Percentiles rank a stretch among this genome's conserved stretches.
phyloP scores from a whole-genome alignment of 2,797 vertebrate genomes.

The Pyrocephalus nanus region DNA sequence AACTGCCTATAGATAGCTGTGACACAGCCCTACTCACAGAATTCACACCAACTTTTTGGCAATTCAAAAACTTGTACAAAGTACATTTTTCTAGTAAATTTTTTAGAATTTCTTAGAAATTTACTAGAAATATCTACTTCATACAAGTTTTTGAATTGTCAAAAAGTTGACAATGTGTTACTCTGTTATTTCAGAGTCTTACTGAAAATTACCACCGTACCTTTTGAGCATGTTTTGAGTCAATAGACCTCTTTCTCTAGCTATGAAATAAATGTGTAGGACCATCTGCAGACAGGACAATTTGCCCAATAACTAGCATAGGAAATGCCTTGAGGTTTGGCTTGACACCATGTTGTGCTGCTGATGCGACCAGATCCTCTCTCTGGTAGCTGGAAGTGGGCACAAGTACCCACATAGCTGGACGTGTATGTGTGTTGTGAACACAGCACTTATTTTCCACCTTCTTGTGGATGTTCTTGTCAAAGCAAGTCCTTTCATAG shows the following conservation, averaged over 20 bases:
- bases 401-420: not conserved
- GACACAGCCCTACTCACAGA: not conserved
- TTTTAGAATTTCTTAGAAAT: not conserved
- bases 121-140: not conserved
- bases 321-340: constrained; percentile 24
- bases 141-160: not conserved
- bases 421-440: not conserved
- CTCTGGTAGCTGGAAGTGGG: not conserved
- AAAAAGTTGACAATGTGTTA: not conserved
- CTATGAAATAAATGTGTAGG: not conserved
- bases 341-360: not conserved
- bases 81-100: not conserved
- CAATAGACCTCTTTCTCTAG: not conserved
- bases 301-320: not conserved
- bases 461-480: not conserved
- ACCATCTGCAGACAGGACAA: not conserved
- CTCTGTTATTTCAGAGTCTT: not conserved
- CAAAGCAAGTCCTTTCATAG: not conserved
- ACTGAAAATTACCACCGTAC: not conserved
- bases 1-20: not conserved
- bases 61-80: not conserved
- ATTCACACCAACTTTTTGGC: not conserved
- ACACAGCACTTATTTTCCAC: not conserved
- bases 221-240: not conserved
- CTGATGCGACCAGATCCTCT: not conserved